These are phyloP conservation scores for Andrena haemorrhoa DNA, from an alignment of 2,888 invertebrate genomes.

Conservation along the genomic window DNA sequence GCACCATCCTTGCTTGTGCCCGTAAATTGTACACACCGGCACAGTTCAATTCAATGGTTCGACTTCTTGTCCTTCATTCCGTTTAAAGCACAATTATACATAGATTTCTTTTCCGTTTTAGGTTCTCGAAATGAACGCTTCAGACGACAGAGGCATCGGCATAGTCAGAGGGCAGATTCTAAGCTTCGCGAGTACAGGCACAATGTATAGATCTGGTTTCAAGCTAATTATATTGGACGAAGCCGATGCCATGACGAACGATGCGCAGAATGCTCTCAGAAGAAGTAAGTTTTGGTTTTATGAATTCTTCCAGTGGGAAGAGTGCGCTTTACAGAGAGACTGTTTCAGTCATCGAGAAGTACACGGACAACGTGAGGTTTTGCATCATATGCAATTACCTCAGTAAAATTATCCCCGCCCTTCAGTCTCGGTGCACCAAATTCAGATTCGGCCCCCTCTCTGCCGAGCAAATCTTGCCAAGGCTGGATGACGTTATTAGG, in stretches of 20 bases:
- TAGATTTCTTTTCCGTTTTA: conserved; percentile 78
- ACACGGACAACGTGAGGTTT: conserved; percentile 98
- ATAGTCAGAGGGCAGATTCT: conserved; percentile 97
- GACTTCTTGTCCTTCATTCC: conserved; percentile 52
- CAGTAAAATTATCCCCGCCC: conserved; percentile 98
- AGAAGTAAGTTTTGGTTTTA: conserved; percentile 89
- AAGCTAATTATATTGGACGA: conserved; percentile 99
- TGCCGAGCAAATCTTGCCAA: conserved; percentile 94
- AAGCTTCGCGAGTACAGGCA: conserved; percentile 98
- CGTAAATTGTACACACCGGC: conserved; percentile 94
- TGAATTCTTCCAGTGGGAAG: not conserved
- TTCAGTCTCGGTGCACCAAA: conserved; percentile 98
- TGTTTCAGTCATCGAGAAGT: conserved; percentile 97
- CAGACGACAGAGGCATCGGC: conserved; percentile 98
- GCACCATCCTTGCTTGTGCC: conserved; percentile 98
- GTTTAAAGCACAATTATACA: not conserved
- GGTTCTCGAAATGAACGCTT: conserved; percentile 97
- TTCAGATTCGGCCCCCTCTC: conserved; percentile 97
- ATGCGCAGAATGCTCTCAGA: conserved; percentile 99
- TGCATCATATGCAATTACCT: conserved; percentile 99
- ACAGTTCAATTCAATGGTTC: conserved; percentile 97
- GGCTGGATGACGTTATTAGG: conserved; percentile 93
- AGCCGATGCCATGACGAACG: conserved; percentile 99
- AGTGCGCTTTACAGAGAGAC: not conserved
- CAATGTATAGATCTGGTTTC: conserved; percentile 96